Evolutionary conservation across 64 coral and sea anemone genomes (phyloP), one percentile per base, ranked within the genome.

Genomic region (Montipora cactus): DNA sequence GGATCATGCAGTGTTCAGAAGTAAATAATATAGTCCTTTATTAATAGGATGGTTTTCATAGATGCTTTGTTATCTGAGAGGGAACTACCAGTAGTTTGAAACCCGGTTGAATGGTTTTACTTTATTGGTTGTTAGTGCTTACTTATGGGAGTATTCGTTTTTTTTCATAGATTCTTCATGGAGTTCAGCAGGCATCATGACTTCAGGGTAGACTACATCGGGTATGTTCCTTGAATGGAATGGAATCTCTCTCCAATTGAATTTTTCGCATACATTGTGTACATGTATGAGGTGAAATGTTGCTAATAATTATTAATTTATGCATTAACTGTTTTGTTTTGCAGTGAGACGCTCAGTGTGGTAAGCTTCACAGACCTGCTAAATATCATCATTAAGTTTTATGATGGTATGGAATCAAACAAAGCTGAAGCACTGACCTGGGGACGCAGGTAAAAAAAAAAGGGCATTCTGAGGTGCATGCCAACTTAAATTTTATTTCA

Each of bases 321-420:
- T 57, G 53, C 53, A 57, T 57, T 57, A 11, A 11, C 53, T 57
- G 13, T 16, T 64, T 64, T 64, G 9, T 64, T 12, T 85, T 87
- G 13, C 52, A 99, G 98, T 80, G 98, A 99, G 79, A 99, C 98
- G 11, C 90, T 99, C 68, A 99, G 92, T 87, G 98, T 99, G 25
- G 79, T 90, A 46, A 99, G 83, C 73, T 99, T 99, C 79, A 90
- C 93, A 7, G 94, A 99, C 61, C 77, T 99, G 12, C 48, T 99
- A 47, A 96, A 88, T 18, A 92, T 96, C 21, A 91, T 96, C 59
- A 93, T 94, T 11, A 95, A 92, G 55, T 99, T 96, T 83, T 99
- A 94, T 81, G 98, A 99, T 72, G 74, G 53, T 21, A 84, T 92
- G 62, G 50, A 81, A n/a, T 86, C 91, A 86, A 87, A 94, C 48